phyloP scores from a whole-genome alignment of 1,140 invertebrate genomes.

The Procambarus virginalis region DNA sequence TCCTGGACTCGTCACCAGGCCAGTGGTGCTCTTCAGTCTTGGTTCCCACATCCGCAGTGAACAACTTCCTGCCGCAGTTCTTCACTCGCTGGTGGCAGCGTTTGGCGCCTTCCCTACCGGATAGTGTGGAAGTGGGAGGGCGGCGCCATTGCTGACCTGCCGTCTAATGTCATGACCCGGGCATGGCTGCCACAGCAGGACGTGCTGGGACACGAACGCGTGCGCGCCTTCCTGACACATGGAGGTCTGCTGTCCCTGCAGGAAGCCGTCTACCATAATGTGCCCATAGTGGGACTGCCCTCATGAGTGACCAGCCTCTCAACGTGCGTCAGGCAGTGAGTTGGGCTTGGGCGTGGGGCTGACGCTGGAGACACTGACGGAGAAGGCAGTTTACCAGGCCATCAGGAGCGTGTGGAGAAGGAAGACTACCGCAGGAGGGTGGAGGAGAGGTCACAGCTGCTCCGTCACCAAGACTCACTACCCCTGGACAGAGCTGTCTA shows the following conservation, averaged over 20 bases:
- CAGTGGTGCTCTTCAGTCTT: slow-evolving; percentile 66
- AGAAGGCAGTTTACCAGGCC: slow-evolving; percentile 50
- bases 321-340: slow-evolving; percentile 72
- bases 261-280: slow-evolving; percentile 82
- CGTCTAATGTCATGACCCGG: slow-evolving; percentile 68
- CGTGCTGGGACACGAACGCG: slow-evolving; percentile 64
- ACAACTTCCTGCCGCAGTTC: slow-evolving; percentile 49
- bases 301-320: slow-evolving; percentile 79
- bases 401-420: slow-evolving; percentile 50
- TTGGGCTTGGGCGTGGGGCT: slow-evolving; percentile 76
- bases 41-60: slow-evolving; percentile 64
- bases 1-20: slow-evolving; percentile 55
- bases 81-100: slow-evolving; percentile 45
- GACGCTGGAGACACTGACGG: slow-evolving; percentile 49
- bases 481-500: slow-evolving; percentile 61
- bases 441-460: slow-evolving; percentile 37
- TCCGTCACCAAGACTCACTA: slow-evolving; percentile 63
- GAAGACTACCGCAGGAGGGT: slow-evolving; percentile 38
- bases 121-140: slow-evolving; percentile 71
- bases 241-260: slow-evolving; percentile 82
- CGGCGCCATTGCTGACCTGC: slow-evolving; percentile 42
- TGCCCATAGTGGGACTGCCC: slow-evolving; percentile 83
- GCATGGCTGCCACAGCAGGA: slow-evolving; percentile 71
- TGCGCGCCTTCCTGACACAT: slow-evolving; percentile 81
- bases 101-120: slow-evolving; percentile 68